Base-by-base conservation (phyloP, 2,113 vertebrate genomes). In the Australoheros scitulus region DNA sequence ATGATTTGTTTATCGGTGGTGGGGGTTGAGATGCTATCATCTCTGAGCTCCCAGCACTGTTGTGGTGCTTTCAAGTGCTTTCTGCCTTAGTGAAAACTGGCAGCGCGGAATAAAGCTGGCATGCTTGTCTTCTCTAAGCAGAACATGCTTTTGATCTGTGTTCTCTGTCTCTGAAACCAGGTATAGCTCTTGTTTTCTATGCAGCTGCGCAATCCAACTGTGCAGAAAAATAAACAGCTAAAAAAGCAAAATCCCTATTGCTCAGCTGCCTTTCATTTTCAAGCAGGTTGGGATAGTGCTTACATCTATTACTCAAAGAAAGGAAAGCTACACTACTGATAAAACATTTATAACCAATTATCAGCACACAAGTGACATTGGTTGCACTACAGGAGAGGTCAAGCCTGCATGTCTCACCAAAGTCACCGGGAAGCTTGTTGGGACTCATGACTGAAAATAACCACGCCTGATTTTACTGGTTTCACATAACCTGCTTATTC, bases 91-190 rank as follows among this genome's bases (percentile, higher is more conserved):
- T 88, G 78, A 34, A 89, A 91, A 80, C 89, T 88, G 86, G 89
- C 83, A 80, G 89, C 32, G 81, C 11, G 15, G 81, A 88, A 93
- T 87, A 91, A 91, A 89, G 61, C 84, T 89, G 84, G 87, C 81
- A 50, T 63, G 61, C 78, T 91, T 91, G 88, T 93, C 92, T 93
- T 87, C 86, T 93, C 77, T 82, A 60, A 87, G 90, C 83, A 84
- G 86, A 91, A 88, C 79, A 83, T 77, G 88, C 84, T 87, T 94
- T 95, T 94, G 92, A 95, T 94, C 88, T 91, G 57, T 75, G 74
- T 86, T 90, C 75, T 76, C 80, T 88, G 84, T 89, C 84, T 86
- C 68, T 56, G 77, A 87, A 89, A 90, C 65, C 83, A 90, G 89
- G 87, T 91, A 89, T 82, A 85, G 89, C 81, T 89, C 85, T 82